Base-by-base conservation (phyloP, 1,140 invertebrate genomes). In the Drosophila leontia region DNA sequence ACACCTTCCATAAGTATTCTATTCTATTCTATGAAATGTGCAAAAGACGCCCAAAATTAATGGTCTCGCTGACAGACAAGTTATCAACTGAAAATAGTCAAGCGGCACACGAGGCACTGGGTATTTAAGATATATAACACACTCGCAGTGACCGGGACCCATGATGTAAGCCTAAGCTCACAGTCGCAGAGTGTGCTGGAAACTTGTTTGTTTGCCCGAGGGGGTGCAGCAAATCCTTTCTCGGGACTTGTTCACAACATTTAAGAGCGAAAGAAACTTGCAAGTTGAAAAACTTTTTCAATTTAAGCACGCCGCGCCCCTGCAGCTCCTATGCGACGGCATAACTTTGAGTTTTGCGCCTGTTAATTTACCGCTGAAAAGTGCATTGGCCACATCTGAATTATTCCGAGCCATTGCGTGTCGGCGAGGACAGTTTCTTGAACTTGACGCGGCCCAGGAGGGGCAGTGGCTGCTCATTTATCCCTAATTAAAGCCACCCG, bases 261-360 rank as follows among this genome's bases (percentile, higher is more conserved):
- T 75, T 72, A 59, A 69, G 75, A 34, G 45, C 58, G 32, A 68
- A 41, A 35, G 72, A 69, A 88, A 88, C 68, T 88, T 88, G 68
- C 64, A 72, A 84, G 72, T 84, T 83, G 72, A 59, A 74, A 88
- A 88, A 88, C 51, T 88, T 88, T 88, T 88, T 88, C 84, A 88
- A 88, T 88, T 88, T 88, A 80, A 80, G 72, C 84, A 50, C 65
- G 61, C 23, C 57, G 67, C 12, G 32, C 53, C 53, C 56, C 41
- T n/a, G 37, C 53, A 39, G 23, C 45, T 35, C 35, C 42, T 45
- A 32, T 44, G 51, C n/a, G 41, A 48, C n/a, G 53, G 29, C 62
- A 41, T 56, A 77, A 45, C 39, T 60, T 59, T 3, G 65, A 74
- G 47, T 61, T 65, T 29, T 50, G 41, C 51, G 58, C 80, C 74